Evolutionary conservation across 2,888 invertebrate genomes (phyloP).

Genomic region (Fragum whitleyi): DNA sequence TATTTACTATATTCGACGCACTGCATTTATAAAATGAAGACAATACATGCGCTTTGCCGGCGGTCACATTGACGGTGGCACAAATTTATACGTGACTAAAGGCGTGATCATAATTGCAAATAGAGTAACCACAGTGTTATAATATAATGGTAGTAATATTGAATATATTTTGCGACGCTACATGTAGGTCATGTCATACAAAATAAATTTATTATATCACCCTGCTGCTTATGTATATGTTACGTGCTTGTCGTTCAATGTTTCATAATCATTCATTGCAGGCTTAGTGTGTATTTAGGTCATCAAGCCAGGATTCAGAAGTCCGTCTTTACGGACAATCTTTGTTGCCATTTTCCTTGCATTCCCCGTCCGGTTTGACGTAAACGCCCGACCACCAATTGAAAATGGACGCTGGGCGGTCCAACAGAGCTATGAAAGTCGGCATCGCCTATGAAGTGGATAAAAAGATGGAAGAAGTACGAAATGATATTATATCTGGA

Average conservation of each 20-base stretch:
- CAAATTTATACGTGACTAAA: no score
- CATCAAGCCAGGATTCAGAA: neutral
- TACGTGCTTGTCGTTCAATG: neutral
- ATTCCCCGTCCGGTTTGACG: neutral
- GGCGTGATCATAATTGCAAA: no score
- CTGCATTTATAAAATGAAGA: no score
- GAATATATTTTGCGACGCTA: no score
- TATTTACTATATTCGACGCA: no score
- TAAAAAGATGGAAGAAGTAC: constrained; percentile 81
- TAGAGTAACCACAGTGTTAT: no score
- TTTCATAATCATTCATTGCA: constrained; percentile 1
- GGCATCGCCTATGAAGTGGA: constrained; percentile 81
- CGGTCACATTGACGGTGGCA: no score
- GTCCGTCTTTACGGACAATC: neutral
- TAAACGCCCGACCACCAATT: no score
- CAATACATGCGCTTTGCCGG: no score
- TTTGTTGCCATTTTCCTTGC: neutral
- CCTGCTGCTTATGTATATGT: neutral
- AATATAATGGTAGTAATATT: no score
- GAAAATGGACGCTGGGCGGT: constrained; percentile 21
- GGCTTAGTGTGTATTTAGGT: neutral
- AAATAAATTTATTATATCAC: no score
- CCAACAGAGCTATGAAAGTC: constrained; percentile 78
- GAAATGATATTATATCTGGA: constrained; percentile 18
- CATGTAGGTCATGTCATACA: no score